Base-by-base conservation (phyloP, 2,797 vertebrate species). In the Sebastes oblongus region DNA sequence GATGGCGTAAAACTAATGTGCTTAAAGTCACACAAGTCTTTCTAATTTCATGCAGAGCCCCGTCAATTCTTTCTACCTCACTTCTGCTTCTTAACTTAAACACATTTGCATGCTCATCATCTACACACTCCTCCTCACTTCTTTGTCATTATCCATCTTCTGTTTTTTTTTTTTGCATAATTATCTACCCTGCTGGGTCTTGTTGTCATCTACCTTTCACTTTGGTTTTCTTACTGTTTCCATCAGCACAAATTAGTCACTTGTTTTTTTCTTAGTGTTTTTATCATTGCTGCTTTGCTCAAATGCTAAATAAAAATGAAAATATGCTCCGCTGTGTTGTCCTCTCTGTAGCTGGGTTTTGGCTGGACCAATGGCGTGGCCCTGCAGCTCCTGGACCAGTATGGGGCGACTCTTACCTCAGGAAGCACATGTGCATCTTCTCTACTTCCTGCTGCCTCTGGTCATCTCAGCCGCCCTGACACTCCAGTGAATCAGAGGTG, bases 321-420 rank as follows among this genome's bases (percentile, higher is more conserved):
- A 85, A 54, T 39, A 6, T 66, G 29, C 46, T 72, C 39, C 13
- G n/a, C 2, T 71, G 56, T 86, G 7, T 75, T 60, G 39, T 20
- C 12, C 50, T 69, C 46, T 39, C 74, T 88, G 54, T 77, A 97
- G 96, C 90, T 97, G 83, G 96, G 96, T 2, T 97, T 97, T 42
- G 96, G 96, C 42, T 97, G 97, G 97, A 97, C 95, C 70, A 96
- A 94, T 10, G 96, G 96, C 0, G 93, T 96, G 18, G 95, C 78
- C 22, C 84, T 97, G 79, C 95, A 97, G 89, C 94, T 97, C 66
- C 85, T 97, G 91, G 87, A 96, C 69, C 86, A 82, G 78, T 97
- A 94, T 1, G 94, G 96, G 6, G 87, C 91, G 25, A 82, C 36
- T 25, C 95, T 97, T 76, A 91, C 89, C 39, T 92, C 94, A 29